Conservation (phyloP, 2,113 vertebrate species). For the Campylomormyrus tamandua region DNA sequence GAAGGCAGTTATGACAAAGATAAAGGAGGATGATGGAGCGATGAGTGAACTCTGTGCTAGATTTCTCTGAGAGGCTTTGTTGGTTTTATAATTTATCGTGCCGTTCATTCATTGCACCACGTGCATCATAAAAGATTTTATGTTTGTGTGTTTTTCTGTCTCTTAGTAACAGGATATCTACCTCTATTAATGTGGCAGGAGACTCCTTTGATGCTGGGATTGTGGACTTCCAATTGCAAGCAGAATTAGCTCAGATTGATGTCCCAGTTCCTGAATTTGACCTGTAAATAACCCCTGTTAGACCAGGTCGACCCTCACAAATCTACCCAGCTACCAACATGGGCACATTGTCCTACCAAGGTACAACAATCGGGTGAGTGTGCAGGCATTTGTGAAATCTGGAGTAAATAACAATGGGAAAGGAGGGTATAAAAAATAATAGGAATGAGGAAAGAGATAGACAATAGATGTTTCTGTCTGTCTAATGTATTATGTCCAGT, state of each 20-base stretch:
- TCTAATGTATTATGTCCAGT: neutral
- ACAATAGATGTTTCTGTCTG: neutral
- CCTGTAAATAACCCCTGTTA: slow-evolving; percentile 50
- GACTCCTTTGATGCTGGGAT: slow-evolving; percentile 72
- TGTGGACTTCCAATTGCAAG: slow-evolving; percentile 62
- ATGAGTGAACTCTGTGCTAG: neutral
- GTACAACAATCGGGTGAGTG: neutral
- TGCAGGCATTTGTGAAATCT: neutral
- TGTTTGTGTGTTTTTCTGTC: neutral
- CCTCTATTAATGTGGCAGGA: slow-evolving; percentile 72
- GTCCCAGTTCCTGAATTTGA: slow-evolving; percentile 38
- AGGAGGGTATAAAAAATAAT: neutral
- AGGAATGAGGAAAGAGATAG: neutral
- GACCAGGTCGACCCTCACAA: slow-evolving; percentile 52
- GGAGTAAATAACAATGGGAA: neutral
- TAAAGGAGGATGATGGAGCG: neutral
- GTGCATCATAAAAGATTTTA: neutral
- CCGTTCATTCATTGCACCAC: neutral
- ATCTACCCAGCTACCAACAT: slow-evolving; percentile 29
- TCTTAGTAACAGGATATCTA: slow-evolving; percentile 66
- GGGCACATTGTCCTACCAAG: neutral
- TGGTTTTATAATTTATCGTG: neutral
- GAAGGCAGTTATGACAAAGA: neutral
- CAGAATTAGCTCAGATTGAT: slow-evolving; percentile 60
- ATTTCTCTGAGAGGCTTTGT: neutral